Percentiles rank a stretch among this genome's conserved stretches.
phyloP scores from a whole-genome alignment of 37 sponge, comb jelly and placozoan species.

The Crambe crambe region DNA sequence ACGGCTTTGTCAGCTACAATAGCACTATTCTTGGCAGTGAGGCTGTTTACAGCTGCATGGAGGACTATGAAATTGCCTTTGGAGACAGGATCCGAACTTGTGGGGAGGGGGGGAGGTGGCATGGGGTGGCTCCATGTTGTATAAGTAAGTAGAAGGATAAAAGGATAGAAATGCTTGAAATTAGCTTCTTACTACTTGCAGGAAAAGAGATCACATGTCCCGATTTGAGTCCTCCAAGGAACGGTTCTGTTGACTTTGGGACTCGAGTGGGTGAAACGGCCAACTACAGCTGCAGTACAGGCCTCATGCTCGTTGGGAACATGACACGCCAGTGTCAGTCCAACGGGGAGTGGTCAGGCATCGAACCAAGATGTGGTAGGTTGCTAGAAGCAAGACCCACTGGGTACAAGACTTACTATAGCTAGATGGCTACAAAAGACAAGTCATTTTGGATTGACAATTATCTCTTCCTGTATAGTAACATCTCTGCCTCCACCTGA shows the following conservation, averaged over 20 bases:
- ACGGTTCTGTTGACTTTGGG: conserved; percentile 32
- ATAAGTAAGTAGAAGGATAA: conserved; percentile 24
- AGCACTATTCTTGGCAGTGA: conserved; percentile 16
- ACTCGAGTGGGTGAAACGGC: conserved; percentile 27
- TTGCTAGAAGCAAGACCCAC: conserved; percentile 1
- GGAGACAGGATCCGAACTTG: conserved; percentile 58
- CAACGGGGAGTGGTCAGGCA: conserved; percentile 45
- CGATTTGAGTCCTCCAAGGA: conserved; percentile 6
- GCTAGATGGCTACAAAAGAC: no score
- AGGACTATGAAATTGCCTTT: conserved; percentile 29
- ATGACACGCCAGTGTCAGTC: conserved; percentile 34
- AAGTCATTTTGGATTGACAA: no score
- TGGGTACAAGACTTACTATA: background rate
- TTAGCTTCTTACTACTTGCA: no score
- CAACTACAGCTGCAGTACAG: conserved; percentile 16
- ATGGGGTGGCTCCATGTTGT: conserved; percentile 52
- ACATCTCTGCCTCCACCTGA: conserved; percentile 14
- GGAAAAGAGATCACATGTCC: conserved; percentile 11
- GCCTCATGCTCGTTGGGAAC: conserved; percentile 22
- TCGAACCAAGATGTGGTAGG: conserved; percentile 1
- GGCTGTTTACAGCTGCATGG: conserved; percentile 32
- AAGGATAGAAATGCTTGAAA: background rate
- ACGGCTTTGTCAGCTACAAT: conserved; percentile 10
- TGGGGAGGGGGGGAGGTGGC: conserved; percentile 50
- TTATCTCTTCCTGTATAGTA: no score